Evolutionary conservation across 2,888 invertebrate species (phyloP).

Genomic region (Drosophila rellima): DNA sequence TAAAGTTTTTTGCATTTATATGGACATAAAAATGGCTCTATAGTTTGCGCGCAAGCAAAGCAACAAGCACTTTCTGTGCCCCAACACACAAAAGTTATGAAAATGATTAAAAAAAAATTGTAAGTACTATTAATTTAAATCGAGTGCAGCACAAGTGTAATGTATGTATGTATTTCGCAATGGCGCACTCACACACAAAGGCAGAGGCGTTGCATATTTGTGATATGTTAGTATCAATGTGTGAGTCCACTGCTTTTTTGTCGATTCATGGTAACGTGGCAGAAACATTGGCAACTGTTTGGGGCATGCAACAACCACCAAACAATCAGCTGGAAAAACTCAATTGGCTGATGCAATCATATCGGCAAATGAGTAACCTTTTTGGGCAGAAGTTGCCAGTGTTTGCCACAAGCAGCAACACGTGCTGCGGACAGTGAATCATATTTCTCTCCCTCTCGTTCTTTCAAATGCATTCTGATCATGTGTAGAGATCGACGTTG

Average conservation of each 20-base stretch:
- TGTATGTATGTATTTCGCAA: slow-evolving; percentile 53
- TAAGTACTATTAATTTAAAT: slow-evolving; percentile 67
- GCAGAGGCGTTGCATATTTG: slow-evolving; percentile 37
- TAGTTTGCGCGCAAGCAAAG: slow-evolving; percentile 87
- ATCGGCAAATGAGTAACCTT: slow-evolving; percentile 37
- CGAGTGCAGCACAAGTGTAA: not conserved
- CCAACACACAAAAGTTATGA: slow-evolving; percentile 75
- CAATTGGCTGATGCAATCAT: slow-evolving; percentile 77
- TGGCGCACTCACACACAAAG: slow-evolving; percentile 13
- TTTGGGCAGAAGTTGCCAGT: slow-evolving; percentile 9
- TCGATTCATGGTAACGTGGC: slow-evolving; percentile 65
- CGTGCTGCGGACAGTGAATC: slow-evolving; percentile 36
- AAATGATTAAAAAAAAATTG: slow-evolving; percentile 82
- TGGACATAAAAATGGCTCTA: slow-evolving; percentile 90
- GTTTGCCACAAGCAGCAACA: slow-evolving; percentile 42
- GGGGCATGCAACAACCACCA: slow-evolving; percentile 71
- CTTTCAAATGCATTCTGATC: not conserved
- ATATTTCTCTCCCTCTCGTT: slow-evolving; percentile 13
- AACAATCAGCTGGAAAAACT: slow-evolving; percentile 33
- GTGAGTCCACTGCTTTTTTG: slow-evolving; percentile 20
- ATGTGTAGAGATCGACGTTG: slow-evolving; percentile 7
- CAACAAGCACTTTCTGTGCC: slow-evolving; percentile 83
- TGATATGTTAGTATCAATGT: slow-evolving; percentile 21
- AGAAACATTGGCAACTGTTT: slow-evolving; percentile 31
- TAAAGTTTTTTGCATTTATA: slow-evolving; percentile 82